Evolutionary conservation across 2,113 vertebrate species (phyloP).

Genomic region (Ameiurus melas): DNA sequence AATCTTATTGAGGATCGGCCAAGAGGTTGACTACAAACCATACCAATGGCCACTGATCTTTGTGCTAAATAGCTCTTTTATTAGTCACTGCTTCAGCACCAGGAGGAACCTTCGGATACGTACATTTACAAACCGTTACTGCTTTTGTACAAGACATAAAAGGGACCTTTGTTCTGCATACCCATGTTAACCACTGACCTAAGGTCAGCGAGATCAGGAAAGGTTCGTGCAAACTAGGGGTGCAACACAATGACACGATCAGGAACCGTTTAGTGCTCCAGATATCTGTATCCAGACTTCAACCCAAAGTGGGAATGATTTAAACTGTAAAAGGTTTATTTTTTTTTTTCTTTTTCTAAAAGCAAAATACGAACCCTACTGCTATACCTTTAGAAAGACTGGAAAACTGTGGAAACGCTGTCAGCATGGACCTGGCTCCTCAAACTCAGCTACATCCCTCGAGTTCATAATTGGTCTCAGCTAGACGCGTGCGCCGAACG

Average conservation of each 20-base stretch:
- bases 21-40: background rate
- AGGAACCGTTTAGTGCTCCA: background rate
- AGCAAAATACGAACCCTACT: background rate
- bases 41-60: background rate
- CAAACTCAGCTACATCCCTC: background rate
- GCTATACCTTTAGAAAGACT: background rate
- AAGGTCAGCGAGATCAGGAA: background rate
- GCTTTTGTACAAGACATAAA: background rate
- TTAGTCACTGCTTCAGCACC: background rate
- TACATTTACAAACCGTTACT: background rate
- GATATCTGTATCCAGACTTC: background rate
- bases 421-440: background rate
- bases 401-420: background rate
- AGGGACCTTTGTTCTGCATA: background rate
- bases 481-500: background rate
- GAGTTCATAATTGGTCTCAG: background rate
- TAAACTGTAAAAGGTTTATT: background rate
- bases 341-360: no score
- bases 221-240: background rate
- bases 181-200: background rate
- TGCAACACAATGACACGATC: background rate
- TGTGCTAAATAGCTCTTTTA: background rate
- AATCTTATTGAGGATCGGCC: conserved; percentile 2
- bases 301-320: background rate
- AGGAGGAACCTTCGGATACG: background rate